Conservation (phyloP, 2,797 vertebrate genomes). For the Perodicticus potto region DNA sequence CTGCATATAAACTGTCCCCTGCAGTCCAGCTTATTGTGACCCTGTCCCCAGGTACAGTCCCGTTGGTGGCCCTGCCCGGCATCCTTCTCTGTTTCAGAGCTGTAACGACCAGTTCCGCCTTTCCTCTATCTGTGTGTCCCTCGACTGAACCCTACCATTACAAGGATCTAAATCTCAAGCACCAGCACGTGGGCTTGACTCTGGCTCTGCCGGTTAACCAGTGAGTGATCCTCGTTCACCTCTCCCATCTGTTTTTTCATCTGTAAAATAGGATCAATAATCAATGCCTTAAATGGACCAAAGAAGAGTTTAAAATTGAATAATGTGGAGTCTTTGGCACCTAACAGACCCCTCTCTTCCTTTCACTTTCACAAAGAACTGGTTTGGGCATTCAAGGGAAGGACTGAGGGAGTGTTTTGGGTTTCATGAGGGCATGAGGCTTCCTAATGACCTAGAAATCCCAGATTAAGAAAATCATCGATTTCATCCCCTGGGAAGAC, state of each 20-base stretch:
- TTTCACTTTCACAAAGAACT: not conserved
- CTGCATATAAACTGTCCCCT: not conserved
- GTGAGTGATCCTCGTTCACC: not conserved
- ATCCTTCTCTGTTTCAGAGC: not conserved
- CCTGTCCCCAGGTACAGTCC: not conserved
- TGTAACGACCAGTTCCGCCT: not conserved
- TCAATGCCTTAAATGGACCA: not conserved
- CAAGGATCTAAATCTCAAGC: no score
- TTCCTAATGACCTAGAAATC: not conserved
- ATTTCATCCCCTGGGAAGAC: not conserved
- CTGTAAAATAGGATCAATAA: not conserved
- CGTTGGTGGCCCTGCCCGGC: not conserved
- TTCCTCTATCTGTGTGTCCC: not conserved
- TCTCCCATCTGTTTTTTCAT: not conserved
- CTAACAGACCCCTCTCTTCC: fast-evolving
- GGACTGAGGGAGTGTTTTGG: not conserved
- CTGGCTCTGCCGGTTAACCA: not conserved
- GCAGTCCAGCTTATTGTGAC: not conserved
- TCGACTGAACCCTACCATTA: not conserved
- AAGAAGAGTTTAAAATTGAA: not conserved
- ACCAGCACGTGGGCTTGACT: not conserved
- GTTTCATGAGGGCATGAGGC: not conserved
- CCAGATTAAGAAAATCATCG: not conserved
- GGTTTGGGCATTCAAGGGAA: not conserved
- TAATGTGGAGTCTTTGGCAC: not conserved